These are phyloP conservation scores for Aeoliscus strigatus DNA, from an alignment of 2,797 vertebrate genomes.

Conservation along the genomic window DNA sequence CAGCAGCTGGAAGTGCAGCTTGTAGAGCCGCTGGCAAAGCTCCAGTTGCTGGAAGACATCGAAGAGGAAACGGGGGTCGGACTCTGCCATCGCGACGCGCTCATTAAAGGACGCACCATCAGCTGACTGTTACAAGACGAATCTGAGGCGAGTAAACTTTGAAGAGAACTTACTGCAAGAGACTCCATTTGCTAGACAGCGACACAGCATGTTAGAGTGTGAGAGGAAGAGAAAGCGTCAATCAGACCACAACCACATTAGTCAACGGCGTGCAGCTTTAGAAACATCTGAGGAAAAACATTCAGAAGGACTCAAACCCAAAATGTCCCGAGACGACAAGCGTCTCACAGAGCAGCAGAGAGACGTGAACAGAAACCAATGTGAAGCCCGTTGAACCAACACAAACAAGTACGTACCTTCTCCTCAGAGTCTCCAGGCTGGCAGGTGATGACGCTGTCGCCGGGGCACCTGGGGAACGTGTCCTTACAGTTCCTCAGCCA, in stretches of 20 bases:
- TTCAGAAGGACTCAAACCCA: slow-evolving; percentile 6
- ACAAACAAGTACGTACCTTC: slow-evolving; percentile 78
- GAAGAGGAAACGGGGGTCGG: slow-evolving; percentile 39
- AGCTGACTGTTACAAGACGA: slow-evolving; percentile 17
- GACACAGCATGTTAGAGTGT: slow-evolving; percentile 92
- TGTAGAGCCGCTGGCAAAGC: slow-evolving; percentile 96
- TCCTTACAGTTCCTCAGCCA: slow-evolving; percentile 98
- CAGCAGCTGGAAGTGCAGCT: slow-evolving; percentile 97
- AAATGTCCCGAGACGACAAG: slow-evolving; percentile 39
- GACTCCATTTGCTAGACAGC: slow-evolving; percentile 99
- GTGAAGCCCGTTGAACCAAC: slow-evolving; percentile 7
- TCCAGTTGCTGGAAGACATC: slow-evolving; percentile 86
- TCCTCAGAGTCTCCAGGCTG: slow-evolving; percentile 97
- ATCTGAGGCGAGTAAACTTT: slow-evolving; percentile 51
- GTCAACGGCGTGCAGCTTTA: slow-evolving; percentile 15
- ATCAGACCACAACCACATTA: slow-evolving; percentile 81
- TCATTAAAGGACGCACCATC: too few species aligned
- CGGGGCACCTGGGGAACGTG: slow-evolving; percentile 90
- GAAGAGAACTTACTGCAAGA: slow-evolving; percentile 97
- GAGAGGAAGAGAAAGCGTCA: slow-evolving; percentile 87
- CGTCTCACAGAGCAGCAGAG: slow-evolving; percentile 4
- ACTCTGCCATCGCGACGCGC: too few species aligned
- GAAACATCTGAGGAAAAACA: background rate
- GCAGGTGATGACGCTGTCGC: slow-evolving; percentile 92
- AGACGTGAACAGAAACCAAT: slow-evolving; percentile 11